Conservation (phyloP, 2,888 invertebrate genomes). For the Drosophila pseudotalamancana region DNA sequence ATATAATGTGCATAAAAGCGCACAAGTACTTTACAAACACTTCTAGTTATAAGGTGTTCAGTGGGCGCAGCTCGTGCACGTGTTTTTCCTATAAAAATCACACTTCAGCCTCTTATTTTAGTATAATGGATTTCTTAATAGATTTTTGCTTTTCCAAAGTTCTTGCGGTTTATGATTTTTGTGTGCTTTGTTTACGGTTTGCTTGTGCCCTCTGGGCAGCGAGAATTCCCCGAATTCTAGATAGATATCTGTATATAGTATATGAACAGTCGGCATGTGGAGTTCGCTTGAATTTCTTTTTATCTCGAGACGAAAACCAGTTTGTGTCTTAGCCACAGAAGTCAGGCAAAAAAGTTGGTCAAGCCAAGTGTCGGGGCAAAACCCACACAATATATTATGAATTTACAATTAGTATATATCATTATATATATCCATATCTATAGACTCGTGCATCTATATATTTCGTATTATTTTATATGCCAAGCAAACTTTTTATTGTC, state of each 20-base stretch:
- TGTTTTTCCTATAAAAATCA: slow-evolving; percentile 21
- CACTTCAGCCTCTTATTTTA: not conserved
- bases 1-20: too few relatives aligned
- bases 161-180: not conserved
- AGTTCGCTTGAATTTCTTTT: slow-evolving; percentile 17
- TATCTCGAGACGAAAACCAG: slow-evolving; percentile 22
- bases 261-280: slow-evolving; percentile 1
- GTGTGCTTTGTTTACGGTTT: slow-evolving; percentile 9
- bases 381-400: slow-evolving; percentile 23
- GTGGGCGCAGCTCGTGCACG: slow-evolving; percentile 10
- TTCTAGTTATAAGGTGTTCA: not conserved
- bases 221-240: slow-evolving; percentile 21
- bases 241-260: slow-evolving; percentile 1
- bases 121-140: too few relatives aligned
- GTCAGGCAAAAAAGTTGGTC: slow-evolving; percentile 2
- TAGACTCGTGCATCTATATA: not conserved
- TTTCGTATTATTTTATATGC: slow-evolving; percentile 4
- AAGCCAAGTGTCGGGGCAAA: slow-evolving; percentile 28
- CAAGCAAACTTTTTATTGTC: slow-evolving; percentile 19
- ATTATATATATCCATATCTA: not conserved
- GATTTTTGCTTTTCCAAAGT: not conserved
- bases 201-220: slow-evolving; percentile 12
- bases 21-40: not conserved
- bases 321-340: slow-evolving; percentile 15
- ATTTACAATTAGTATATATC: slow-evolving; percentile 16